These are phyloP conservation scores for Buphagus erythrorhynchus DNA, from an alignment of 2,797 vertebrate genomes.

Conservation along the genomic window DNA sequence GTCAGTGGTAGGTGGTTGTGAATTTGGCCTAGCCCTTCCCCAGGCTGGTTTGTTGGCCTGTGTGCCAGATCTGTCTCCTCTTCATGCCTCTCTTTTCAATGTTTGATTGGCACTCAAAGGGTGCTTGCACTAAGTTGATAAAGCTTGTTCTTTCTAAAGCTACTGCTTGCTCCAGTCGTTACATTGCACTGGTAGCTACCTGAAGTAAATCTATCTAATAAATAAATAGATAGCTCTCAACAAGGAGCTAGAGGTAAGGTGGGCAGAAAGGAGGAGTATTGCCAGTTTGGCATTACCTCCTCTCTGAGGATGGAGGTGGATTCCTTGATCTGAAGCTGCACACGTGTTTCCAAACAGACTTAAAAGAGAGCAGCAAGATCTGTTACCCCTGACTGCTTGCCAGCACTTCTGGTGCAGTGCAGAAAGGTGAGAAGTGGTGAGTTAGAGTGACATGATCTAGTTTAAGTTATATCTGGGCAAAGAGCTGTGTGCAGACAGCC, in stretches of 20 bases:
- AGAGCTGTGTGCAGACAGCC: not conserved
- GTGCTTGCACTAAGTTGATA: not conserved
- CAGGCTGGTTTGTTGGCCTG: not conserved
- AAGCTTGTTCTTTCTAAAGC: not conserved
- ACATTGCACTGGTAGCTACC: not conserved
- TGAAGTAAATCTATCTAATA: not conserved
- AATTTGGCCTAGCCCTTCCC: not conserved
- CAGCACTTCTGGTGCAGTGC: not conserved
- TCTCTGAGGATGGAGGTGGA: not conserved
- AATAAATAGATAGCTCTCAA: not conserved
- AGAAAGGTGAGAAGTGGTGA: not conserved
- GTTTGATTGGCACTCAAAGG: not conserved
- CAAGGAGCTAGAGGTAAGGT: not conserved
- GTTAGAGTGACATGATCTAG: not conserved
- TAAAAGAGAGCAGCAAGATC: not conserved
- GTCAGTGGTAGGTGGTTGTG: not conserved
- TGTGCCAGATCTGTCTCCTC: not conserved
- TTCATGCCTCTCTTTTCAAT: not conserved
- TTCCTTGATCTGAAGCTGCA: not conserved
- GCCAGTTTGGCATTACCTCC: not conserved
- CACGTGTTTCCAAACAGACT: not conserved
- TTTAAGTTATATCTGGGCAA: not conserved
- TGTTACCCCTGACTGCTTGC: not conserved
- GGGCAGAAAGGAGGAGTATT: not conserved
- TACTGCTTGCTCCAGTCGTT: not conserved